Evolutionary conservation across 2,888 invertebrate species (phyloP), one percentile per base, ranked within the genome.

Genomic region (Cosmopolites sordidus): DNA sequence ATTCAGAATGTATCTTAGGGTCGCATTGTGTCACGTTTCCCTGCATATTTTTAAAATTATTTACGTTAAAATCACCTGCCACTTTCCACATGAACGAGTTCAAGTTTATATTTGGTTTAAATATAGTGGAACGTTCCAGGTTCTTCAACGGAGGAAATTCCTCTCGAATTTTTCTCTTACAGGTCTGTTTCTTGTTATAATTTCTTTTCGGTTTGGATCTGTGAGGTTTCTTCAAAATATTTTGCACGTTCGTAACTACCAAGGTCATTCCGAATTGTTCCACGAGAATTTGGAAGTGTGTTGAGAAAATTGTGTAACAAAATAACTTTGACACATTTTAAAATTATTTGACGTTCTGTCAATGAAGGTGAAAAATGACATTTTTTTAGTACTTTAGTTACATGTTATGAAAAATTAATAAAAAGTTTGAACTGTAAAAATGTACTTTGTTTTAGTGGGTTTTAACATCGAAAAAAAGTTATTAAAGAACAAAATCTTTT

Each of bases 1-100:
- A 30, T 8, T 30, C 14, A 11, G 42, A 43, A 30, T 43, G 42
- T 9, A 6, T 43, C 33, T 48, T 48, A 22, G 11, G 3, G 11
- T n/a, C 33, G 12, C 12, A 3, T n/a, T 9, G 8, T 12, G n/a
- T 22, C 22, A 8, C 4, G 8, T 5, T 8, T 22, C 8, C 22
- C 22, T 22, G 8, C 12, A 11, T 33, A 12, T 33, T 33, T n/a
- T 33, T 12, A 12, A 33, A 33, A 12, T 33, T 3, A 12, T 33
- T 33, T 4, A 12, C n/a, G 8, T 33, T 33, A n/a, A 4, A 33
- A n/a, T 33, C 33, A 4, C 33, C 33, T 3, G 33, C n/a, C 3
- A 33, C 11, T 3, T 12, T 33, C 33, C 22, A 22, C 3, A 8
- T 22, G 8, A 22, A 22, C 22, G 22, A 8, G 22, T 22, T 8